phyloP scores from a whole-genome alignment of 2,797 vertebrate species.

The Gobionotothen gibberifrons region DNA sequence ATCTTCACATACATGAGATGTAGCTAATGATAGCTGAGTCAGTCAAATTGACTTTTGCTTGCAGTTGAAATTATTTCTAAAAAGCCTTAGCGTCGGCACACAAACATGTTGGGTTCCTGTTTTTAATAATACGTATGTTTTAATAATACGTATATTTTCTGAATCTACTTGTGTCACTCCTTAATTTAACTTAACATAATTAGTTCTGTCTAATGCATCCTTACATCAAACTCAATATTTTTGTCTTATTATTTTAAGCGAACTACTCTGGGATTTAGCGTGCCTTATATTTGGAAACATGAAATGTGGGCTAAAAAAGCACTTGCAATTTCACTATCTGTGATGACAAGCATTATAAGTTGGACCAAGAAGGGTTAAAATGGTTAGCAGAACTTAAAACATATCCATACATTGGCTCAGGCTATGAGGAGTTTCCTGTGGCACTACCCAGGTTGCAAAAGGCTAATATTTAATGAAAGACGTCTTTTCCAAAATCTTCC shows the following conservation, averaged over 20 bases:
- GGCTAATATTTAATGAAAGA: background rate
- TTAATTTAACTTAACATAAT: background rate
- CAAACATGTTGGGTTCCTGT: too few species aligned
- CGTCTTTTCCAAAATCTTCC: background rate
- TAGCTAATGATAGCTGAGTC: too few species aligned
- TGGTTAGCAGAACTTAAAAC: too few species aligned
- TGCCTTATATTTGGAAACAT: background rate
- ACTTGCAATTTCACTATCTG: background rate
- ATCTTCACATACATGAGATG: too few species aligned
- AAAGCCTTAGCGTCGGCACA: too few species aligned
- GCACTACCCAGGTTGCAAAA: background rate
- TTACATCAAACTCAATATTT: background rate
- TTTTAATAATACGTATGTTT: too few species aligned
- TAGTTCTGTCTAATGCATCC: background rate
- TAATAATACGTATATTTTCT: too few species aligned
- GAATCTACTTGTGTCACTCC: background rate
- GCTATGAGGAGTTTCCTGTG: background rate
- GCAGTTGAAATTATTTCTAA: too few species aligned
- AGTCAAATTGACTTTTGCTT: too few species aligned
- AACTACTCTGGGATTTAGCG: background rate
- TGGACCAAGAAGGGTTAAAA: too few species aligned
- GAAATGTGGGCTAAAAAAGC: background rate
- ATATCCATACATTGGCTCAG: background rate
- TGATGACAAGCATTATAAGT: background rate
- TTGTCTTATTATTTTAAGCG: background rate